Conservation (phyloP, 2,113 vertebrate genomes). For the Strigops habroptila region DNA sequence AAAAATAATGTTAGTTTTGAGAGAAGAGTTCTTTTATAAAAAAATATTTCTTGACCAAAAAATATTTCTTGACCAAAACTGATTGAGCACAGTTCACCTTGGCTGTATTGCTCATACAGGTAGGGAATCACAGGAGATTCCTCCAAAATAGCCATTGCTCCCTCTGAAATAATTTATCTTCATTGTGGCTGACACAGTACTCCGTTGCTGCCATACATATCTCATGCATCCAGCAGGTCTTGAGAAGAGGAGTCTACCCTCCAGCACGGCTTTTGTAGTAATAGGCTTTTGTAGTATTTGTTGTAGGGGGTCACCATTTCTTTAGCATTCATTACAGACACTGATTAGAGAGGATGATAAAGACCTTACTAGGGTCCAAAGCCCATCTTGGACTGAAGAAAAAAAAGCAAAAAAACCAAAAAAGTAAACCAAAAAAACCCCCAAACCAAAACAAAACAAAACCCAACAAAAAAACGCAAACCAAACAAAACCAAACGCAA, state of each 20-base stretch:
- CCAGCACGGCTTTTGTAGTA: not conserved
- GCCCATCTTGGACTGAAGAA: not conserved
- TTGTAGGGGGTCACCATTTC: not conserved
- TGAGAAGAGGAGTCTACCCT: not conserved
- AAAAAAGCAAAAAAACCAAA: not conserved
- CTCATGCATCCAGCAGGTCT: not conserved
- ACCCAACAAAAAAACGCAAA: too few relatives aligned
- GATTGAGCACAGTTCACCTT: not conserved
- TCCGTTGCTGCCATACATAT: not conserved
- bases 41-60: not conserved
- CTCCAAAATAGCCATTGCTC: not conserved
- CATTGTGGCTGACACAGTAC: not conserved
- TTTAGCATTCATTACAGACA: not conserved
- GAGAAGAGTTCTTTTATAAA: not conserved
- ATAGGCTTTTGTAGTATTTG: not conserved
- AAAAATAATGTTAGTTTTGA: not conserved
- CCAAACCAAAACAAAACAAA: too few relatives aligned
- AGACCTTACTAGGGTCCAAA: not conserved
- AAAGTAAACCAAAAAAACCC: too few relatives aligned
- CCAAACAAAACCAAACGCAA: too few relatives aligned
- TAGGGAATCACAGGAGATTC: not conserved
- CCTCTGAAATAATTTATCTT: not conserved
- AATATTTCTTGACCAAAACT: not conserved
- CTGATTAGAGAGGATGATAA: not conserved
- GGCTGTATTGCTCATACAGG: not conserved